Conservation (phyloP, 2,888 invertebrate genomes). For the Caenorhabditis drosophilae region DNA sequence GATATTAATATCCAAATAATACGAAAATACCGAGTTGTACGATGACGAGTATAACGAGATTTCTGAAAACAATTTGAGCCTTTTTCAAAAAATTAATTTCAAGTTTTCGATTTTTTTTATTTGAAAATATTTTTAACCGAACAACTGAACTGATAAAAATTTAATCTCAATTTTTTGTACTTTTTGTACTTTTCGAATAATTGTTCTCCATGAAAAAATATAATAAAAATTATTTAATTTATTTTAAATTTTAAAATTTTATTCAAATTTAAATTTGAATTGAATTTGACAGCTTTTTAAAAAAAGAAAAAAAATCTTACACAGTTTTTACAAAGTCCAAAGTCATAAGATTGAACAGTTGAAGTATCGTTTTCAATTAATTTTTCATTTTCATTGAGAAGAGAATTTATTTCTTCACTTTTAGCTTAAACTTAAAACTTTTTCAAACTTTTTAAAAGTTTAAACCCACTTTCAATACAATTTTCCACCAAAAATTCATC, state of each 20-base stretch:
- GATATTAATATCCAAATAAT: slow-evolving; percentile 26
- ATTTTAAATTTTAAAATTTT: too few relatives aligned
- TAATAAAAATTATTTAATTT: not conserved
- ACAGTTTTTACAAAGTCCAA: slow-evolving; percentile 25
- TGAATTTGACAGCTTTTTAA: too few relatives aligned
- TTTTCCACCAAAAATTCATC: not conserved
- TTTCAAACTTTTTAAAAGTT: not conserved
- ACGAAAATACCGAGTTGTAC: slow-evolving; percentile 22
- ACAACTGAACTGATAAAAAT: too few relatives aligned
- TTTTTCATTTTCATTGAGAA: slow-evolving; percentile 10
- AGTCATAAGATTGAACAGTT: not conserved
- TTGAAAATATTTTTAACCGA: not conserved
- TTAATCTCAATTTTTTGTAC: too few relatives aligned
- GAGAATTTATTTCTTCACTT: slow-evolving; percentile 12
- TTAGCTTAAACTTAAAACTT: not conserved
- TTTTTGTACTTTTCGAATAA: not conserved
- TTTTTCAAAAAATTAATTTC: not conserved
- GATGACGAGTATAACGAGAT: slow-evolving; percentile 25
- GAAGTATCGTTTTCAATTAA: slow-evolving; percentile 9
- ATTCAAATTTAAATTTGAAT: too few relatives aligned
- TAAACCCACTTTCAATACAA: not conserved
- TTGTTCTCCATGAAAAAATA: not conserved
- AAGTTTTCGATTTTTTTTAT: not conserved
- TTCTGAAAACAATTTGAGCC: slow-evolving; percentile 12
- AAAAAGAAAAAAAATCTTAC: too few relatives aligned